These are phyloP conservation scores for Mythimna ferrago DNA, from an alignment of 2,888 invertebrate species.

Conservation along the genomic window DNA sequence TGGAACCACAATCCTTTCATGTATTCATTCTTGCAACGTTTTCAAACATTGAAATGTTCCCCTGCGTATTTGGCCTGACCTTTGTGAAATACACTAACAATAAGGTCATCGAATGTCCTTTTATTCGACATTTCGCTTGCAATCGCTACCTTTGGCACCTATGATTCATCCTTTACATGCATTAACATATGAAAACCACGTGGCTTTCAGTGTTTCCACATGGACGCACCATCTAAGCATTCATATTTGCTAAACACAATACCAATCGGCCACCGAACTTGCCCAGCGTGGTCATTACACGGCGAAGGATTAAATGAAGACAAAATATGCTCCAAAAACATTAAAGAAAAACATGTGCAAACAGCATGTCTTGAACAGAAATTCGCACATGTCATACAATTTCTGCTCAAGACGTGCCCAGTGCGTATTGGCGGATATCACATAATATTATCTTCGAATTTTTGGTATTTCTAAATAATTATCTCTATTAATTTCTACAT, in stretches of 20 bases:
- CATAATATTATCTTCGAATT: no score
- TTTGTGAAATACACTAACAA: slow-evolving; percentile 15
- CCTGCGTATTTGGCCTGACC: slow-evolving; percentile 3
- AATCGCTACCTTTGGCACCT: slow-evolving; percentile 2
- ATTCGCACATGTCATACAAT: no score
- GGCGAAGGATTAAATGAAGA: background rate
- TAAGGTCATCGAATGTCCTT: slow-evolving; percentile 4
- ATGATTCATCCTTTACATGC: slow-evolving; percentile 15
- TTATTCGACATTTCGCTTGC: background rate
- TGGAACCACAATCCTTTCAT: background rate
- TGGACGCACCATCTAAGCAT: slow-evolving; percentile 3
- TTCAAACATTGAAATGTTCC: background rate
- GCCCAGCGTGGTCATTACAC: background rate
- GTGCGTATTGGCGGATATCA: no score
- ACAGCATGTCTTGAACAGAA: no score
- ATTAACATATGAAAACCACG: slow-evolving; percentile 22
- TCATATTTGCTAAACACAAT: slow-evolving; percentile 13
- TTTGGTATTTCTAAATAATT: no score
- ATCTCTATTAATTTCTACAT: no score
- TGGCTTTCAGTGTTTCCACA: slow-evolving; percentile 1
- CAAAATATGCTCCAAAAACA: background rate
- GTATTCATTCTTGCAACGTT: background rate
- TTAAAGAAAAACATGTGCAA: background rate
- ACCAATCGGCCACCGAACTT: slow-evolving; percentile 3
- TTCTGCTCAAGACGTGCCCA: no score